These are phyloP conservation scores for Apogon hyalosoma DNA, from an alignment of 2,797 vertebrate species.

Conservation along the genomic window DNA sequence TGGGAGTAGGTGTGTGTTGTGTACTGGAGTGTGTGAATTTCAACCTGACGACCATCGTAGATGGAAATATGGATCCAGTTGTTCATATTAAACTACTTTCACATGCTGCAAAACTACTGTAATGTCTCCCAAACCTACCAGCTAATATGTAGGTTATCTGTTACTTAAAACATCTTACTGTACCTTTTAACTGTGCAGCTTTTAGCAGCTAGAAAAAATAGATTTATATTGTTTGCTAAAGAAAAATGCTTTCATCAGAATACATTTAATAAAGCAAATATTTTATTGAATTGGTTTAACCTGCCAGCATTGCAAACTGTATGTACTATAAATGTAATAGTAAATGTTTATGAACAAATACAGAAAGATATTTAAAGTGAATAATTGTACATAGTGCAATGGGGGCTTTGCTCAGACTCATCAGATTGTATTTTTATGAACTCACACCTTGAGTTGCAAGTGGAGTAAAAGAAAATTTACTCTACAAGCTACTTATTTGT, in stretches of 20 bases:
- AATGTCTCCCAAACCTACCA: conserved; percentile 86
- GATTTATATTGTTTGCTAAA: conserved; percentile 79
- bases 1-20: conserved; percentile 20
- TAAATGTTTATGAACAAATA: conserved; percentile 79
- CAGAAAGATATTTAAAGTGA: conserved; percentile 79
- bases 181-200: conserved; percentile 91
- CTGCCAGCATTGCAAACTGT: conserved; percentile 87
- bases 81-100: conserved; percentile 86
- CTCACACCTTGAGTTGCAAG: conserved; percentile 80
- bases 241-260: conserved; percentile 70
- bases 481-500: conserved; percentile 77
- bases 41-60: conserved; percentile 81
- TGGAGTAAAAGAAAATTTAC: conserved; percentile 78
- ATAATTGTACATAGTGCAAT: conserved; percentile 84
- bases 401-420: conserved; percentile 65
- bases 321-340: conserved; percentile 85
- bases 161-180: conserved; percentile 81
- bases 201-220: conserved; percentile 86
- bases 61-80: conserved; percentile 76
- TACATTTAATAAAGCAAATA: conserved; percentile 74
- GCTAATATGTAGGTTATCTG: conserved; percentile 82
- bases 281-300: conserved; percentile 78
- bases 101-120: conserved; percentile 92
- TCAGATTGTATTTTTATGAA: conserved; percentile 80
- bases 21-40: conserved; percentile 51